phyloP scores from a whole-genome alignment of 2,113 vertebrate species.

The Globicephala melas region DNA sequence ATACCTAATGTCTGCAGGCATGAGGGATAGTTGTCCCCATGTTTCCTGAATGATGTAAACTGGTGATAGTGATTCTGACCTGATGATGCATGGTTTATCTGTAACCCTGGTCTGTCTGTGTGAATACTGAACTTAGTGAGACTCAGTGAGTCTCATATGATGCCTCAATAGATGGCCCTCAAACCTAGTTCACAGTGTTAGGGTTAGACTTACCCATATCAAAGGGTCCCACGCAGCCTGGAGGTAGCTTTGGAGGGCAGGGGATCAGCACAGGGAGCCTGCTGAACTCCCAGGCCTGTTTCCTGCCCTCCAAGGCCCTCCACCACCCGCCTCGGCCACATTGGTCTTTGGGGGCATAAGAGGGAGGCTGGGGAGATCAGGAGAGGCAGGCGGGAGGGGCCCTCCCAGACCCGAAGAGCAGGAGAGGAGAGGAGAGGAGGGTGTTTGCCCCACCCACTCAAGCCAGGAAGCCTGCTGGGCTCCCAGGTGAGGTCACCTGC shows the following conservation, averaged over 20 bases:
- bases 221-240: not conserved
- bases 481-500: no score
- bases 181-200: not conserved
- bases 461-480: no score
- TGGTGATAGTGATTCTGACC: not conserved
- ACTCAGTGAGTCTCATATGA: not conserved
- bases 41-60: not conserved
- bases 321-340: accelerated
- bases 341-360: no score
- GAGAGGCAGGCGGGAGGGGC: no score
- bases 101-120: not conserved
- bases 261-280: no score
- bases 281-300: no score
- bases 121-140: not conserved
- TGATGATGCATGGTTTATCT: not conserved
- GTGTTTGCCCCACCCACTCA: no score
- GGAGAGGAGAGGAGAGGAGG: no score
- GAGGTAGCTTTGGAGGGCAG: no score
- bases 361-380: no score
- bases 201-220: not conserved
- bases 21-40: not conserved
- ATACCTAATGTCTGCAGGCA: not conserved
- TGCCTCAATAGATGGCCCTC: not conserved
- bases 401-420: no score
- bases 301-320: no score